Evolutionary conservation across 30 jellyfish, hydroid and myxozoan species (phyloP).

Genomic region (Chironex yamaguchii): DNA sequence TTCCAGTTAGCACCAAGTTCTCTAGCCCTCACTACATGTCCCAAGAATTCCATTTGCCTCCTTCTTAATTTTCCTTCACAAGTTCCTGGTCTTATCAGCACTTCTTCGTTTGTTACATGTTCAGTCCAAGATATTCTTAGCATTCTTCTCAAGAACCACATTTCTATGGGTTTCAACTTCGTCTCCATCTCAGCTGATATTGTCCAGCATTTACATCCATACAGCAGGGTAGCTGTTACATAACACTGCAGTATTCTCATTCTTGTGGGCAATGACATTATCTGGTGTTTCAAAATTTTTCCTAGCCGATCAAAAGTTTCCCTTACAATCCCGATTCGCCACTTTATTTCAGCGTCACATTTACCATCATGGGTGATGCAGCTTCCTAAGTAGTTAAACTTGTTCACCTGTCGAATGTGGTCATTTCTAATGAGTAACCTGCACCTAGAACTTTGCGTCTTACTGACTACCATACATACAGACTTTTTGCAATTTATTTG

Average conservation of each 20-base stretch:
- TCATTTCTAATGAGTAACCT: background rate
- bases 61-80: background rate
- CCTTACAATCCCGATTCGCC: background rate
- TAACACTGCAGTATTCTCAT: conserved; percentile 5
- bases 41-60: too few relatives aligned
- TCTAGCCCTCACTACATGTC: too few relatives aligned
- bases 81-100: background rate
- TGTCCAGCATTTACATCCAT: conserved; percentile 11
- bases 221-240: background rate
- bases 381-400: conserved; percentile 3
- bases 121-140: conserved; percentile 12
- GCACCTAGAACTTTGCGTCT: background rate
- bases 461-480: background rate
- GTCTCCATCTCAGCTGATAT: background rate
- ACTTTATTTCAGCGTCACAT: background rate
- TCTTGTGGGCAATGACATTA: background rate
- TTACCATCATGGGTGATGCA: background rate
- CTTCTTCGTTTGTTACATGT: background rate
- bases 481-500: conserved; percentile 4
- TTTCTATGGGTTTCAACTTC: background rate
- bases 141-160: conserved; percentile 13
- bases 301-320: conserved; percentile 3
- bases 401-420: background rate
- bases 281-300: conserved; percentile 2
- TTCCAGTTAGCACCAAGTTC: too few relatives aligned